Conservation (phyloP, 2,113 vertebrate species). For the Myodes glareolus region DNA sequence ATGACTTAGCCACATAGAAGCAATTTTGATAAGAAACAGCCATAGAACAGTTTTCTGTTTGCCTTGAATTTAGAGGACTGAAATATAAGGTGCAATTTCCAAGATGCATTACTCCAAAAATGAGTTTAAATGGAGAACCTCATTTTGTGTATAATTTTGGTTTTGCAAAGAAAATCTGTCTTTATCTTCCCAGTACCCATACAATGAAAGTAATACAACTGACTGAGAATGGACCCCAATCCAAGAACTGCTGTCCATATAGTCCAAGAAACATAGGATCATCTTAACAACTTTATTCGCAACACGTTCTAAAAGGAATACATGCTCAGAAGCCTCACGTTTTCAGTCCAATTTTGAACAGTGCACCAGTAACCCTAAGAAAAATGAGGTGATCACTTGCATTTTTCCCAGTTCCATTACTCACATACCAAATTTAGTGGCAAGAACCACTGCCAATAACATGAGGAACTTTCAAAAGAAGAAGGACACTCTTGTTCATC, state of each 20-base stretch:
- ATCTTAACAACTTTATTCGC: not conserved
- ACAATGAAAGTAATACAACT: not conserved
- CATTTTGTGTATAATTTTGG: slow-evolving; percentile 1
- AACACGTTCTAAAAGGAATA: not conserved
- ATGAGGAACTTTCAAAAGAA: not conserved
- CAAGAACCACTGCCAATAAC: not conserved
- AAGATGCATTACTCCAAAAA: not conserved
- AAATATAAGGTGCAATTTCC: not conserved
- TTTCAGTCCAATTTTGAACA: not conserved
- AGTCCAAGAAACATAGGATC: not conserved
- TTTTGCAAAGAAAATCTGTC: not conserved
- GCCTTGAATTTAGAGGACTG: not conserved
- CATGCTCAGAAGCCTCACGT: not conserved
- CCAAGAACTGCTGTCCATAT: not conserved
- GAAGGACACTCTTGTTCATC: not conserved
- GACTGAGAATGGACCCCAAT: not conserved
- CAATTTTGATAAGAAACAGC: not conserved
- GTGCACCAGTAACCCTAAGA: not conserved
- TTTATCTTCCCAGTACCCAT: not conserved
- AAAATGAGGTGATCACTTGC: not conserved
- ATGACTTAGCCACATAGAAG: not conserved
- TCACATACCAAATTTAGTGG: not conserved
- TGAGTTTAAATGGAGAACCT: not conserved
- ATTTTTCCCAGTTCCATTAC: not conserved
- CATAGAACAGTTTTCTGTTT: not conserved